phyloP scores from a whole-genome alignment of 2,113 vertebrate genomes.

The Hippopotamus amphibius region DNA sequence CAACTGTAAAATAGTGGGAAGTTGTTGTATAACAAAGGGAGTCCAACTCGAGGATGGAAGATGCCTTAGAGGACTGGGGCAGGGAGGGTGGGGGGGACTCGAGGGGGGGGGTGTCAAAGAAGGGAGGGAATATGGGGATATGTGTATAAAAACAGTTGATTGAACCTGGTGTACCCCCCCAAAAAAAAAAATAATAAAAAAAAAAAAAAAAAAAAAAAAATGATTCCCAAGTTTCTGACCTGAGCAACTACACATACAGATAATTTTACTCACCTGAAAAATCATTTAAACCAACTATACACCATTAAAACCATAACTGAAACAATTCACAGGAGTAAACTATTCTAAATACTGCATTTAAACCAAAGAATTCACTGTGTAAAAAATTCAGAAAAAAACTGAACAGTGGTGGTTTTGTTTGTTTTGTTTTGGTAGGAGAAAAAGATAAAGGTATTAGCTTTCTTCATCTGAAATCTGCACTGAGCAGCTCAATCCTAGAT shows the following conservation, averaged over 20 bases:
- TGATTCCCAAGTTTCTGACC: not conserved
- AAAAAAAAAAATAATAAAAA: too few relatives aligned
- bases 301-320: not conserved
- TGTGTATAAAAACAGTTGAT: too few relatives aligned
- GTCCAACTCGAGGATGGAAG: too few relatives aligned
- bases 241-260: not conserved
- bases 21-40: too few relatives aligned
- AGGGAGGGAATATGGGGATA: too few relatives aligned
- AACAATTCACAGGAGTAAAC: not conserved
- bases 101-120: too few relatives aligned
- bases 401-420: not conserved
- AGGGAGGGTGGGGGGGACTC: too few relatives aligned
- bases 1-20: too few relatives aligned
- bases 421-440: not conserved
- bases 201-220: not conserved
- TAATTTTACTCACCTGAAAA: slow-evolving; percentile 11
- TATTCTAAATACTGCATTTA: not conserved
- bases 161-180: too few relatives aligned
- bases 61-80: too few relatives aligned
- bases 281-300: not conserved
- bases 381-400: not conserved
- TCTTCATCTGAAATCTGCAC: not conserved
- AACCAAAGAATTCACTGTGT: not conserved
- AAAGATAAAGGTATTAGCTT: not conserved
- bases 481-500: not conserved